Evolutionary conservation across 2,797 vertebrate genomes (phyloP).

Genomic region (Neopelma chrysocephalum): DNA sequence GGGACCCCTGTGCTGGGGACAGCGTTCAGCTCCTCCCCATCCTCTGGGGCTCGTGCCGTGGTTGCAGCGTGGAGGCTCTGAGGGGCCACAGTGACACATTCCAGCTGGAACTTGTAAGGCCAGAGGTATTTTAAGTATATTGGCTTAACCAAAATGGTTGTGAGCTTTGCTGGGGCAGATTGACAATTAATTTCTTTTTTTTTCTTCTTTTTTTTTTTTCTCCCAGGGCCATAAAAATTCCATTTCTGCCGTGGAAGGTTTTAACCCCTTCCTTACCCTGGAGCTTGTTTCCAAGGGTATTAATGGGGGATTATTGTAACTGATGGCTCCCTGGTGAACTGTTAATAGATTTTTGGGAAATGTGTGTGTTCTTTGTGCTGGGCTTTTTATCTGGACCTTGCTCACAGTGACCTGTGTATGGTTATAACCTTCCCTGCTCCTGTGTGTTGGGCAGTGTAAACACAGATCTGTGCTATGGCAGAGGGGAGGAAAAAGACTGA

Average conservation of each 20-base stretch:
- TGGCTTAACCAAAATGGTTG: slow-evolving; percentile 25
- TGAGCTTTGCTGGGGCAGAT: slow-evolving; percentile 43
- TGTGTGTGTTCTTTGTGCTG: not conserved
- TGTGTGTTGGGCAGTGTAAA: not conserved
- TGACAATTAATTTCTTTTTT: slow-evolving; percentile 33
- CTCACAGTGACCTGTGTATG: not conserved
- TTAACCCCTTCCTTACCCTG: slow-evolving; percentile 43
- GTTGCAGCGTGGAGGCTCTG: not conserved
- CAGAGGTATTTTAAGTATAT: slow-evolving; percentile 62
- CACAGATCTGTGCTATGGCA: not conserved
- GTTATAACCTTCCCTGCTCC: not conserved
- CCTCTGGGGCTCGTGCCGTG: not conserved
- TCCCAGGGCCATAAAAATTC: slow-evolving; percentile 55
- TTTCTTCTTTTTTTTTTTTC: not conserved
- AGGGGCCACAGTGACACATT: slow-evolving; percentile 3
- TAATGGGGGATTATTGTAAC: not conserved
- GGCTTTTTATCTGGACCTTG: not conserved
- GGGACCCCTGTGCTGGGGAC: not conserved
- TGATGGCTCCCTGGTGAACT: not conserved
- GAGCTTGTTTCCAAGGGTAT: not conserved
- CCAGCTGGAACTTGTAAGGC: slow-evolving; percentile 53
- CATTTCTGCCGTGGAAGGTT: slow-evolving; percentile 65
- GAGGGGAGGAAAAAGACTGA: not conserved
- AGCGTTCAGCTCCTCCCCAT: not conserved
- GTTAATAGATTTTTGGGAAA: not conserved